These are phyloP conservation scores for Idaea aversata DNA, from an alignment of 2,888 invertebrate genomes.

Conservation along the genomic window DNA sequence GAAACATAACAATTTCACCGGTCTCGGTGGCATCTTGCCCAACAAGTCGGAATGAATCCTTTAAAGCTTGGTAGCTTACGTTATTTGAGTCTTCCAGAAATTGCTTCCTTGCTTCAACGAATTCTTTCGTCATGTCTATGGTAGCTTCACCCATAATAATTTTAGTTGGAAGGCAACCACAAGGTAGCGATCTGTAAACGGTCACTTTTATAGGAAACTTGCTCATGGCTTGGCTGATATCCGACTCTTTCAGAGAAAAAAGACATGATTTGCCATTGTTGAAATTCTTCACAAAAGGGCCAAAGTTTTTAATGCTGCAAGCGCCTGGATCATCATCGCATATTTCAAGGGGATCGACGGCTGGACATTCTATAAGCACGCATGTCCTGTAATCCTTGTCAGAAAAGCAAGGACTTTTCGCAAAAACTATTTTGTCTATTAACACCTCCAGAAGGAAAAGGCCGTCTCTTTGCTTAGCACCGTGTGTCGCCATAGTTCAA, in stretches of 20 bases:
- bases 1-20: conserved; percentile 81
- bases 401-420: conserved; percentile 65
- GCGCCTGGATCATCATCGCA: conserved; percentile 80
- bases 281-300: conserved; percentile 69
- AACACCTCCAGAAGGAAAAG: conserved; percentile 83
- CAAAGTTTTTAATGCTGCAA: conserved; percentile 57
- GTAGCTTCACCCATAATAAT: conserved; percentile 79
- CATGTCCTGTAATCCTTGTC: conserved; percentile 79
- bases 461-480: conserved; percentile 75
- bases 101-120: conserved; percentile 78
- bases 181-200: conserved; percentile 81
- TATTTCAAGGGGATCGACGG: conserved; percentile 80
- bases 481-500: conserved; percentile 61
- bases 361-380: conserved; percentile 80
- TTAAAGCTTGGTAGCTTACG: conserved; percentile 79
- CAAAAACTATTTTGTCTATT: conserved; percentile 74
- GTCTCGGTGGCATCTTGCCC: conserved; percentile 72
- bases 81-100: conserved; percentile 67
- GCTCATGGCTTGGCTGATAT: conserved; percentile 73
- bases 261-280: conserved; percentile 85
- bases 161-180: conserved; percentile 82
- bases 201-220: conserved; percentile 80
- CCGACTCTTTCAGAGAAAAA: conserved; percentile 81
- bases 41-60: conserved; percentile 80
- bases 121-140: conserved; percentile 81